Evolutionary conservation across 2,113 vertebrate genomes (phyloP).

Genomic region (Thomomys bottae): DNA sequence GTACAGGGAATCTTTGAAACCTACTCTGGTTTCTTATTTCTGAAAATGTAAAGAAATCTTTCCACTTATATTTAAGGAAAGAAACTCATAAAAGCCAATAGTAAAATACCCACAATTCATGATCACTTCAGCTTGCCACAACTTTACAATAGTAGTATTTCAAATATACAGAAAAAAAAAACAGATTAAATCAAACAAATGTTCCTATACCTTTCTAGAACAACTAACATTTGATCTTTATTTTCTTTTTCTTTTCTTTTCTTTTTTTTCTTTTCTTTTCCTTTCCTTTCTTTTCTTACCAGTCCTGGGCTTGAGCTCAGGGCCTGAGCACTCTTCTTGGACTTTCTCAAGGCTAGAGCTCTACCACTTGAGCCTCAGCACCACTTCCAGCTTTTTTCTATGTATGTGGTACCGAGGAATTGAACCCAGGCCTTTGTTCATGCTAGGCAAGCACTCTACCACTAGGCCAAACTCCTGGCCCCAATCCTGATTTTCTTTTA

Average conservation of each 20-base stretch:
- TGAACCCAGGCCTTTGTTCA: too few relatives aligned
- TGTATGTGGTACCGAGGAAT: too few relatives aligned
- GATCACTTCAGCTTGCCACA: not conserved
- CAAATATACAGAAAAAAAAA: constrained; percentile 1
- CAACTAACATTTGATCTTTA: not conserved
- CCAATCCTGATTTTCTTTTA: not conserved
- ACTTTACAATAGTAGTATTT: constrained; percentile 16
- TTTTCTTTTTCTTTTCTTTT: too few relatives aligned
- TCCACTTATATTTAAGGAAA: not conserved
- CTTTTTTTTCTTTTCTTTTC: too few relatives aligned
- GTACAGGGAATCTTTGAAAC: constrained; percentile 50
- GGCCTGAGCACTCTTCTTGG: too few relatives aligned
- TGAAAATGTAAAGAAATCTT: constrained; percentile 21
- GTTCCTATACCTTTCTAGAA: not conserved
- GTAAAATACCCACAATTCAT: not conserved
- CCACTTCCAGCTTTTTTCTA: too few relatives aligned
- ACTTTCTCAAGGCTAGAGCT: too few relatives aligned
- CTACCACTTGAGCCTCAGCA: too few relatives aligned
- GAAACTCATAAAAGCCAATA: not conserved
- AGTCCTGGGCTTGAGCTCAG: too few relatives aligned
- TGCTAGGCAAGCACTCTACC: too few relatives aligned
- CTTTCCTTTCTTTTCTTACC: too few relatives aligned
- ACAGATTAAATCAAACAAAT: not conserved
- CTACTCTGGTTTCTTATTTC: not conserved
- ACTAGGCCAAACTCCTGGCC: too few relatives aligned